phyloP scores from a whole-genome alignment of 2,113 vertebrate species.

The Rhea americana region DNA sequence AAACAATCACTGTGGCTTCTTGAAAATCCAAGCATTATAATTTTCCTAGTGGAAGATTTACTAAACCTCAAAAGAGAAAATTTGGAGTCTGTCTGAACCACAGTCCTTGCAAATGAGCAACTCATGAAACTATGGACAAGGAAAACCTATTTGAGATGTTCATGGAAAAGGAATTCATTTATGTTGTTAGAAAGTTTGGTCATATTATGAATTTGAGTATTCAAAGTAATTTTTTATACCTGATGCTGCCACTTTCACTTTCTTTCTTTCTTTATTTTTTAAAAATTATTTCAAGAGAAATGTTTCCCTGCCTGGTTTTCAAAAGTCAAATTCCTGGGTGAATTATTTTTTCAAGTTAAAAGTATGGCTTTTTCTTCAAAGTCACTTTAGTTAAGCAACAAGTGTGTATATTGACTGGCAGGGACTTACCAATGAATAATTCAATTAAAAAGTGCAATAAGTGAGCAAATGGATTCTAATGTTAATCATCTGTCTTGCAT shows the following conservation, averaged over 20 bases:
- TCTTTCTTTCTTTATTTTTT: no score
- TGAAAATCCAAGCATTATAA: neutral
- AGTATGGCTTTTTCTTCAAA: neutral
- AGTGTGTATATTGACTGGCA: neutral
- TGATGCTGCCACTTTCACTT: neutral
- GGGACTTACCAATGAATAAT: neutral
- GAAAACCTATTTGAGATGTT: neutral
- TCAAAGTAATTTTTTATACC: neutral
- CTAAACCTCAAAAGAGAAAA: neutral
- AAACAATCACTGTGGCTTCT: neutral
- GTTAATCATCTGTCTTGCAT: neutral
- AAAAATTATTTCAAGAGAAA: neutral
- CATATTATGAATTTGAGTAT: neutral
- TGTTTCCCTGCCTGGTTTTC: neutral
- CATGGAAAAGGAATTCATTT: neutral
- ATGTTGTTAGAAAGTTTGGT: neutral
- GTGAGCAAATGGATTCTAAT: neutral
- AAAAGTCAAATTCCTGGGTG: accelerated
- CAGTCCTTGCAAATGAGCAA: neutral
- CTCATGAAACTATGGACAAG: neutral
- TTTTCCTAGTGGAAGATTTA: neutral
- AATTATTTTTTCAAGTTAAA: neutral
- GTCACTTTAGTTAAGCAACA: neutral
- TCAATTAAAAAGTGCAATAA: neutral
- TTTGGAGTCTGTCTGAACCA: neutral